A percentile compares a stretch with the other conserved stretches of the same genome.
Evolutionary conservation across 2,888 invertebrate species (phyloP).

Genomic region (Ophion ellenae): DNA sequence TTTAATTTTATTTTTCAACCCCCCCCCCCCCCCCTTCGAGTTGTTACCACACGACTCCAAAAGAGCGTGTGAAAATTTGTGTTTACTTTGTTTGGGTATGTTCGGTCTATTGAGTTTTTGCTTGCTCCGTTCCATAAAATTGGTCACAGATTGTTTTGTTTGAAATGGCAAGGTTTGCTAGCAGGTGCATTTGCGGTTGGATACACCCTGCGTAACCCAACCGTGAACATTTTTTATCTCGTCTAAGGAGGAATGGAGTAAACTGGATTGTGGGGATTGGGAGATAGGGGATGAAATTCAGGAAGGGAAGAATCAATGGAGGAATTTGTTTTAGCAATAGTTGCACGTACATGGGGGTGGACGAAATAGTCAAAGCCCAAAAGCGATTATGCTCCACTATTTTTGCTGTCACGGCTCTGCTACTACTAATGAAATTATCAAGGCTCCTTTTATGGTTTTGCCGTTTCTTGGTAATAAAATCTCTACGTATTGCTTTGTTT

Average conservation of each 20-base stretch:
- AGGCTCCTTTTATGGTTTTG: slow-evolving; percentile 20
- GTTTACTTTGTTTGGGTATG: background rate
- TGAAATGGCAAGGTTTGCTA: background rate
- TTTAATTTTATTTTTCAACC: background rate
- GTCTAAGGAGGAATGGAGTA: no score
- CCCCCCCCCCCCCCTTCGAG: background rate
- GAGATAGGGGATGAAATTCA: background rate
- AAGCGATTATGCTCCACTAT: background rate
- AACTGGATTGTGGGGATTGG: background rate
- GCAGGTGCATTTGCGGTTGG: no score
- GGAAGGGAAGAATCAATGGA: background rate
- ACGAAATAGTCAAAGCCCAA: no score
- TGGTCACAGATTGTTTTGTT: no score
- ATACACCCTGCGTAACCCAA: no score
- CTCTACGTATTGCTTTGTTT: background rate
- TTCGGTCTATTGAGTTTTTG: no score
- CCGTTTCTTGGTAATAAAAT: slow-evolving; percentile 27
- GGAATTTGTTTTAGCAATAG: background rate
- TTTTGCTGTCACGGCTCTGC: slow-evolving; percentile 4
- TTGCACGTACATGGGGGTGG: background rate
- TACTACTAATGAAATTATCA: slow-evolving; percentile 44
- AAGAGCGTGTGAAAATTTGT: background rate
- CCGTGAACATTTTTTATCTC: background rate
- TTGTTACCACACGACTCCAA: background rate
- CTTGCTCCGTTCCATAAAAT: no score